A percentile compares a stretch with the other conserved stretches of the same genome.
Conservation (phyloP, 2,888 invertebrate genomes). For the Alitta virens region DNA sequence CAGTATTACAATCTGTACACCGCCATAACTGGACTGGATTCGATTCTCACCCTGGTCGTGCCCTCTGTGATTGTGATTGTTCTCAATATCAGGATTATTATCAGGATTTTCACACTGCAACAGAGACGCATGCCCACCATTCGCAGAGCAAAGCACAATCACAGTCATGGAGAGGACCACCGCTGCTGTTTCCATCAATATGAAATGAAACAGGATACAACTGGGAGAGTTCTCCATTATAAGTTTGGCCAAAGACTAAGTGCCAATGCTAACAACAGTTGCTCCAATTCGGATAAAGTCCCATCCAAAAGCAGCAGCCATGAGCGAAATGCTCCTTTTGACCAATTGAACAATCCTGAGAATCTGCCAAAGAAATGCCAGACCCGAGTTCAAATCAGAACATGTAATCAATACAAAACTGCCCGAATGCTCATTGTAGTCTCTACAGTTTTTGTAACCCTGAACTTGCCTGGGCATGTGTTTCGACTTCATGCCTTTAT, state of each 20-base stretch:
- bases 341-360: background rate
- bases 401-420: constrained; percentile 15
- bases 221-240: background rate
- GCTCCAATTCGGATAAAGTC: background rate
- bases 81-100: constrained; percentile 17
- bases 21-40: constrained; percentile 5
- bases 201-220: background rate
- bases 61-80: constrained; percentile 16
- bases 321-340: too few species aligned
- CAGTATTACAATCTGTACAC: constrained; percentile 13
- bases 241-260: too few species aligned
- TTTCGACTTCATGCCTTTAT: constrained; percentile 20
- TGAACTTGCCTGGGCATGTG: constrained; percentile 21
- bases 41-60: constrained; percentile 11
- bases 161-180: too few species aligned
- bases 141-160: background rate
- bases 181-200: too few species aligned
- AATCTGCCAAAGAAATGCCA: constrained; percentile 2
- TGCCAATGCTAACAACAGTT: background rate
- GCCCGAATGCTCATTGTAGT: constrained; percentile 22
- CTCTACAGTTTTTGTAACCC: constrained; percentile 18
- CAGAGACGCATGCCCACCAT: background rate
- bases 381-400: constrained; percentile 7
- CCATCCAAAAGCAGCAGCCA: too few species aligned
- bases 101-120: constrained; percentile 5